Base-by-base conservation (phyloP, 1,140 invertebrate genomes). In the Monochamus saltuarius region DNA sequence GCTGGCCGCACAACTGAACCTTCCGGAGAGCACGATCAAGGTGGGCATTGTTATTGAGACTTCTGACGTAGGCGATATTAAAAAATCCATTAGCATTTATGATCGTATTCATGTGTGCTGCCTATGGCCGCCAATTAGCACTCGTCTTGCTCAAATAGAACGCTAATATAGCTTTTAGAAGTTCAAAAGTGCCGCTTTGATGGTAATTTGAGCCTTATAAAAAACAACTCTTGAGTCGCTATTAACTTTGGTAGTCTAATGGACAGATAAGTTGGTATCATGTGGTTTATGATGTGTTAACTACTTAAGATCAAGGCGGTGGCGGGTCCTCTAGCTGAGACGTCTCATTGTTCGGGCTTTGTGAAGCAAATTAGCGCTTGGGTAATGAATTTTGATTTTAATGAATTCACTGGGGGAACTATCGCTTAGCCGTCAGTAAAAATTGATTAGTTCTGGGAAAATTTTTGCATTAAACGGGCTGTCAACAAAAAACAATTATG, bases 11-110 rank as follows among this genome's bases (percentile, higher is more conserved):
- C 89, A 96, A 67, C 82, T 99, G 11, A 89, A 92, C 65, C 81
- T 99, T 0, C 95, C 97, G 0, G 98, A 99, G 78, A 93, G 92
- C 9, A 99, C 97, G 0, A 99, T 99, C 59, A 99, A 99, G 89
- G 96, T 97, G 80, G 47, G 57, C 38, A 29, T 6, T 29, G 22
- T 29, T 29, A 29, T 29, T 29, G 22, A 29, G 22, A 29, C 22
- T 29, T 3, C 22, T 29, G 22, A 29, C 22, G 22, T 29, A 29
- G 22, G 39, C 42, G 42, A 11, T 17, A 43, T n/a, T 43, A 19
- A 4, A 49, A 49, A 29, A 49, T 49, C 46, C 46, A 50, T 22
- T 50, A 50, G 22, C 19, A 22, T 38, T 51, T 51, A 39, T 11
- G 22, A 55, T 47, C 16, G 16, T 16, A 43, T 16, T 43, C 10